These are phyloP conservation scores for Leptinotarsa juncta DNA, from an alignment of 2,888 invertebrate species.

Conservation along the genomic window DNA sequence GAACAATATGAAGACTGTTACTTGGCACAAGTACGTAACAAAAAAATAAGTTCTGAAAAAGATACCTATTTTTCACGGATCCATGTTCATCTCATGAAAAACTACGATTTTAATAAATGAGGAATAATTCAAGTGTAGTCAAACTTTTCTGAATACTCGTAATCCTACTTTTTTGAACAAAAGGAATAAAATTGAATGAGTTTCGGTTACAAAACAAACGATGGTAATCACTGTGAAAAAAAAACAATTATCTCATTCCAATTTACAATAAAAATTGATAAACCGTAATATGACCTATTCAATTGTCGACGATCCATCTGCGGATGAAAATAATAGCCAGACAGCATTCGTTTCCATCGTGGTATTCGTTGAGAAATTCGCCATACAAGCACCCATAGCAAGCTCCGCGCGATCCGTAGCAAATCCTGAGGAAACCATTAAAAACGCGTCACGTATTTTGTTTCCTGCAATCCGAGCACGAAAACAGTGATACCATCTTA, in stretches of 20 bases:
- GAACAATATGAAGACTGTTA: too few relatives aligned
- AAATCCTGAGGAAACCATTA: slow-evolving; percentile 43
- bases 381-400: slow-evolving; percentile 12
- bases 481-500: slow-evolving; percentile 45
- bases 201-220: neutral
- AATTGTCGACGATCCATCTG: neutral
- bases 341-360: neutral
- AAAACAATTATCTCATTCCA: neutral
- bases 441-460: slow-evolving; percentile 50
- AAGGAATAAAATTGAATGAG: neutral
- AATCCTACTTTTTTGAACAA: neutral
- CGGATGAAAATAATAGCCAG: neutral
- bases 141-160: too few relatives aligned
- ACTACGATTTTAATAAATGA: too few relatives aligned
- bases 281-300: neutral
- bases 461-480: slow-evolving; percentile 48
- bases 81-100: too few relatives aligned
- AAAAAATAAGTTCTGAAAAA: too few relatives aligned
- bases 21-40: too few relatives aligned
- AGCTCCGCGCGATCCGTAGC: slow-evolving; percentile 19
- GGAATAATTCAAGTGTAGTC: too few relatives aligned
- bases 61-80: too few relatives aligned
- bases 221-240: neutral
- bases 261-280: neutral
- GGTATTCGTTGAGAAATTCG: neutral